Evolutionary conservation across 2,113 vertebrate species (phyloP).

Genomic region (Scalopus aquaticus): DNA sequence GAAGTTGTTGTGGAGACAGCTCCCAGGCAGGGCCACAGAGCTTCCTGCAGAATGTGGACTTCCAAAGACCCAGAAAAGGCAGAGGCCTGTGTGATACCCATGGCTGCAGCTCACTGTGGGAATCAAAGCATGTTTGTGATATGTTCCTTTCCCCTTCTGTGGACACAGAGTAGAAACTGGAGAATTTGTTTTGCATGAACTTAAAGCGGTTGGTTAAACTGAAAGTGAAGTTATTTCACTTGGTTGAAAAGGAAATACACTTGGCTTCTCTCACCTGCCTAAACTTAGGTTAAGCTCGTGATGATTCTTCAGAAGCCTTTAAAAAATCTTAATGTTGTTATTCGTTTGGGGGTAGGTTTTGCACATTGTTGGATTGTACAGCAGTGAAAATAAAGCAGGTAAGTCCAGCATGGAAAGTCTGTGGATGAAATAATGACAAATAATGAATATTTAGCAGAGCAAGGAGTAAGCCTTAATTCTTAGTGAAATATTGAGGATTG

Average conservation of each 20-base stretch:
- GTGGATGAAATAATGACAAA: not conserved
- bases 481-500: not conserved
- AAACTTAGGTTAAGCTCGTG: not conserved
- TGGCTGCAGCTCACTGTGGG: not conserved
- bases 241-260: slow-evolving; percentile 49
- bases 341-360: slow-evolving; percentile 9
- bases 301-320: slow-evolving; percentile 34
- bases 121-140: not conserved
- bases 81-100: not conserved
- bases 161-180: not conserved
- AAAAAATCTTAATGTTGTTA: not conserved
- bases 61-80: not conserved
- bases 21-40: not conserved
- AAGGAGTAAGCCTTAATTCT: not conserved
- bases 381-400: slow-evolving; percentile 12
- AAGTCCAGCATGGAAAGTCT: not conserved
- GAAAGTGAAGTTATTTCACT: slow-evolving; percentile 10
- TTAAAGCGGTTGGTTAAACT: not conserved
- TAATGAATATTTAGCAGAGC: slow-evolving; percentile 5
- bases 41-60: not conserved
- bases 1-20: not conserved
- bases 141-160: not conserved
- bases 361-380: not conserved
- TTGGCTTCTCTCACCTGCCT: slow-evolving; percentile 40
- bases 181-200: slow-evolving; percentile 47